A percentile compares a stretch with the other conserved stretches of the same genome.
These are phyloP conservation scores for Hypomesus transpacificus DNA, from an alignment of 2,113 vertebrate species.

Conservation along the genomic window DNA sequence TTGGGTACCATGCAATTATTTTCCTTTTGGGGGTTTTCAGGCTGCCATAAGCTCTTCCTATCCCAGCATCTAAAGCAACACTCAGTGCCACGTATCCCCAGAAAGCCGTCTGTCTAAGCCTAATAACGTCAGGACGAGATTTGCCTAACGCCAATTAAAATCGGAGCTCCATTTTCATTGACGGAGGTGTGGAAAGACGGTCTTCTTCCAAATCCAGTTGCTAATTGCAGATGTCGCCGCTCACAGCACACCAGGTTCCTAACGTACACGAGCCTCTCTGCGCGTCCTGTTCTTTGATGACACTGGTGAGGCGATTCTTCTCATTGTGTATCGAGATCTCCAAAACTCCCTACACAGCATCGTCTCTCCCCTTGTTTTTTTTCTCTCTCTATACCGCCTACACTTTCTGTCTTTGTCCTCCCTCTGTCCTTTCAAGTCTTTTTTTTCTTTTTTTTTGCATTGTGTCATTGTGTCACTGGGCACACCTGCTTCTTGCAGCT, in stretches of 20 bases:
- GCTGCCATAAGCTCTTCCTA: no score
- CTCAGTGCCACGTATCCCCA: no score
- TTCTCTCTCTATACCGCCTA: neutral
- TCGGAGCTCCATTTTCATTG: neutral
- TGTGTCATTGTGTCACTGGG: constrained; percentile 46
- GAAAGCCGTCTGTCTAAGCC: no score
- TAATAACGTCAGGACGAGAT: no score
- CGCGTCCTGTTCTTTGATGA: neutral
- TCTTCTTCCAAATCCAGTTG: neutral
- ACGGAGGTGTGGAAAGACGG: neutral
- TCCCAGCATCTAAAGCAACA: no score
- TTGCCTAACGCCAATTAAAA: neutral
- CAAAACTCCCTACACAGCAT: no score
- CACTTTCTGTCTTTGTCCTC: constrained; percentile 24
- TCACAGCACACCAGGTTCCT: no score
- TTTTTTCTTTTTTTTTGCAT: constrained; percentile 5
- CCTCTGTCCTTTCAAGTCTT: neutral
- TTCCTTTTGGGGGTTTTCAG: no score
- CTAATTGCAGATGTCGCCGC: neutral
- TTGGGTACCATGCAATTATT: no score
- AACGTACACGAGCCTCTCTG: neutral
- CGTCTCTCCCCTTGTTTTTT: no score
- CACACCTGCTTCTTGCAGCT: constrained; percentile 74
- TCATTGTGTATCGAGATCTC: no score
- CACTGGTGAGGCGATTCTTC: neutral